Evolutionary conservation across 2,797 vertebrate genomes (phyloP), one percentile per base, ranked within the genome.

Genomic region (Xenentodon cancila): DNA sequence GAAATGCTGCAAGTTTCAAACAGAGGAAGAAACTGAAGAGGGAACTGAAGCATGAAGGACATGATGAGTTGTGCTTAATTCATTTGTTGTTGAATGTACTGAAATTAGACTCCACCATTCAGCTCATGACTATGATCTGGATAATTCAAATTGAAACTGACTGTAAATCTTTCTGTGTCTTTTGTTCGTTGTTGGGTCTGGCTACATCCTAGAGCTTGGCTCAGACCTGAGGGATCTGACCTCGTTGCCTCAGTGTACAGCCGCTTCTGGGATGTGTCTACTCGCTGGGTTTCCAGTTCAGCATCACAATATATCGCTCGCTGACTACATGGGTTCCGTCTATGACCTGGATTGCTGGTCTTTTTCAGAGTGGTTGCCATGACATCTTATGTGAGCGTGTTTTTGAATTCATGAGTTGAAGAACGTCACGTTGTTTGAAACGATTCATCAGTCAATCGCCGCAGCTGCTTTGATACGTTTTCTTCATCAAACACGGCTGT

Each of bases 51-150:
- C 37, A 9, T 18, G 18, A 16, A n/a, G 21, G 43, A 54, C 32
- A 9, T 6, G 4, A 30, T 1, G 7, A 30, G 4, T 30, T 30
- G 30, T 8, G 30, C 67, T 72, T 59, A 42, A 20, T 64, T 71
- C n/a, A 34, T 60, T 19, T 77, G 59, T 84, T 62, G n/a, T 54
- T 78, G 84, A 90, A 87, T 87, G 87, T 90, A 83, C 84, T 75
- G 75, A 77, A 68, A 77, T 73, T 73, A 73, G 65, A 80, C 53
- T 22, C 72, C 54, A 75, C 70, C 46, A 19, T 53, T 64, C 59
- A 22, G 30, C 30, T 34, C 66, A 72, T 74, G 80, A 22, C 71
- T 81, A 71, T 5, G 1, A 79, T 58, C 55, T 79, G 79, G 64
- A 79, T 57, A 61, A 64, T 46, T 54, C 18, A 34, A 25, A 30